Conservation (phyloP, 2,888 invertebrate species). For the Chrysodeixis includens region DNA sequence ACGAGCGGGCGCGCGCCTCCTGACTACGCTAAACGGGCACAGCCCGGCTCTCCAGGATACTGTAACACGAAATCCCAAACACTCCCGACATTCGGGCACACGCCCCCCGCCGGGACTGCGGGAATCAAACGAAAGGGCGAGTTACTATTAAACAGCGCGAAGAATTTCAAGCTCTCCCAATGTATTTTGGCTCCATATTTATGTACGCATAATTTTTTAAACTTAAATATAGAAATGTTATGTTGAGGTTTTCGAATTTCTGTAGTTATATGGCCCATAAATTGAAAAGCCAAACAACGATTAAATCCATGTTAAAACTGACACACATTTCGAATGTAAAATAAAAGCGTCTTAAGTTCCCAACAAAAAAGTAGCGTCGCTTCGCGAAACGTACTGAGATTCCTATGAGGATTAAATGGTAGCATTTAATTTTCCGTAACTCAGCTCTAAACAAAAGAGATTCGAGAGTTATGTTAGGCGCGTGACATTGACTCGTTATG, state of each 20-base stretch:
- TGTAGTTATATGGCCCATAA: background rate
- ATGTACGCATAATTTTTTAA: constrained; percentile 1
- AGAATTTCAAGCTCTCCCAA: constrained; percentile 47
- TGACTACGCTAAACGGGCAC: constrained; percentile 70
- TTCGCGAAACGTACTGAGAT: too few species aligned
- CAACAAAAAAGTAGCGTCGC: background rate
- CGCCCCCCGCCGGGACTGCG: constrained; percentile 70
- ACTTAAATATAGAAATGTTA: background rate
- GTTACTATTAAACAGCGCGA: constrained; percentile 46
- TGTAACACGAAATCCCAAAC: constrained; percentile 65
- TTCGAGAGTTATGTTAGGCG: too few species aligned
- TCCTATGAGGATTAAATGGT: too few species aligned
- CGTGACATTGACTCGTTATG: too few species aligned
- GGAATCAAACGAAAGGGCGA: constrained; percentile 54
- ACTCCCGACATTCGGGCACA: constrained; percentile 64
- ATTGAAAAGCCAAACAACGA: background rate
- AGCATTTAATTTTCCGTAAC: too few species aligned
- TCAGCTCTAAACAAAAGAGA: too few species aligned
- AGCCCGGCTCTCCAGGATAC: constrained; percentile 62
- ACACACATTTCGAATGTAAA: background rate
- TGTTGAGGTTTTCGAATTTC: background rate
- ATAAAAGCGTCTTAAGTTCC: background rate
- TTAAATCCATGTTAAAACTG: background rate
- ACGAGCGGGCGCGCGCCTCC: constrained; percentile 73
- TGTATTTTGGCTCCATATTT: constrained; percentile 40